Conservation (phyloP, 2,113 vertebrate species). For the Austrofundulus limnaeus region DNA sequence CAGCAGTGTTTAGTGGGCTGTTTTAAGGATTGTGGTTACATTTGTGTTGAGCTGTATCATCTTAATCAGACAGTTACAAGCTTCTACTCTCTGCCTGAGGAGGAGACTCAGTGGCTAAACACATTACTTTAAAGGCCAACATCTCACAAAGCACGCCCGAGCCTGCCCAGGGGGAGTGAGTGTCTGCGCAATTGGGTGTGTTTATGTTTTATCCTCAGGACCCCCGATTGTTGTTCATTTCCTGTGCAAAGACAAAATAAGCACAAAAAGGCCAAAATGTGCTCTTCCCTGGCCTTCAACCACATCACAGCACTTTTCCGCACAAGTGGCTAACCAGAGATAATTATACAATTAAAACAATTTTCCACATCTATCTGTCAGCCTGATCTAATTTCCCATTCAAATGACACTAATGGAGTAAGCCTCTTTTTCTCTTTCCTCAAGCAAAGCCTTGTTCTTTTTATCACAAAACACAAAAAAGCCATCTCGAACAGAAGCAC, state of each 20-base stretch:
- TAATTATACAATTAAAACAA: constrained; percentile 81
- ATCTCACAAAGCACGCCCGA: constrained; percentile 56
- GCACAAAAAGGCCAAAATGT: constrained; percentile 64
- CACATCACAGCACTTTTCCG: constrained; percentile 65
- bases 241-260: constrained; percentile 67
- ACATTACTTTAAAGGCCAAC: constrained; percentile 61
- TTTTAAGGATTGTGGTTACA: constrained; percentile 37
- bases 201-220: constrained; percentile 67
- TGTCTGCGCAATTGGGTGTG: constrained; percentile 47
- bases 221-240: constrained; percentile 74
- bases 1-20: constrained; percentile 15
- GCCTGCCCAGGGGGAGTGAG: constrained; percentile 55
- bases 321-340: constrained; percentile 68
- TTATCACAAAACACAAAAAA: constrained; percentile 34
- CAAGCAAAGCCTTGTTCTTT: constrained; percentile 50
- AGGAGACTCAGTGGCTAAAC: constrained; percentile 55
- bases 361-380: constrained; percentile 76
- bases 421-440: constrained; percentile 46
- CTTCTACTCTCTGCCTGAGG: constrained; percentile 41
- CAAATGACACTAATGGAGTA: constrained; percentile 64
- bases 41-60: constrained; percentile 45
- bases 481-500: constrained; percentile 42
- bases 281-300: constrained; percentile 61
- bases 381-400: constrained; percentile 69
- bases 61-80: constrained; percentile 41